Conservation (phyloP, 2,888 invertebrate genomes). For the Clusia tigrina region DNA sequence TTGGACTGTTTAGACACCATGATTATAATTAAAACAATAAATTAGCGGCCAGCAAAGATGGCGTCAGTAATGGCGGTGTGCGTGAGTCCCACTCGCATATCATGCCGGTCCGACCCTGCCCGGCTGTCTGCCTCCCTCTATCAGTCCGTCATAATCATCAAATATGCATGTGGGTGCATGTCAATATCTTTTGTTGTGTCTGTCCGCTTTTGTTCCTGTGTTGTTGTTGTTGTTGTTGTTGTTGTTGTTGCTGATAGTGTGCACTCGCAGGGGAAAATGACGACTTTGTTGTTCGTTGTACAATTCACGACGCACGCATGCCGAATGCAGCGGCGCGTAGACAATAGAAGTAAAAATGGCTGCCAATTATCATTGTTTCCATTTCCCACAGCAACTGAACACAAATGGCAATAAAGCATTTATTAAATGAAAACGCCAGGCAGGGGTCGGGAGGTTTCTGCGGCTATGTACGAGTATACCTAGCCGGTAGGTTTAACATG, state of each 20-base stretch:
- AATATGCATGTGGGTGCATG: background rate
- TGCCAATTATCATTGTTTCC: slow-evolving; percentile 46
- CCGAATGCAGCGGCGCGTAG: slow-evolving; percentile 4
- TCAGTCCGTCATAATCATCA: background rate
- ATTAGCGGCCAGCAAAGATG: background rate
- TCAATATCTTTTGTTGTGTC: background rate
- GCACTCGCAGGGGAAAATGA: background rate
- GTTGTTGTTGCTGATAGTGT: background rate
- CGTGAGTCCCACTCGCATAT: background rate
- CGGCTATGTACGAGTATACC: background rate
- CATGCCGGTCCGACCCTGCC: too few species aligned
- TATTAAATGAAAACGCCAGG: background rate
- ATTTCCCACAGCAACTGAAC: slow-evolving; percentile 11
- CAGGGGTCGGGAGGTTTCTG: too few species aligned
- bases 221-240: background rate
- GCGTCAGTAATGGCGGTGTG: background rate
- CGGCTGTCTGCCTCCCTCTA: too few species aligned
- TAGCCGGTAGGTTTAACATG: background rate
- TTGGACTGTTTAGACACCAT: too few species aligned
- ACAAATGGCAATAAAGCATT: background rate
- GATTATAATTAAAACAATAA: background rate
- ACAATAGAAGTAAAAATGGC: slow-evolving; percentile 41
- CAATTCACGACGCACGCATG: background rate
- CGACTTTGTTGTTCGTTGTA: background rate
- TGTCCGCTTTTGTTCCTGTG: background rate